Evolutionary conservation across 2,888 invertebrate species (phyloP), one percentile per base, ranked within the genome.

Genomic region (Calameuta pallipes): DNA sequence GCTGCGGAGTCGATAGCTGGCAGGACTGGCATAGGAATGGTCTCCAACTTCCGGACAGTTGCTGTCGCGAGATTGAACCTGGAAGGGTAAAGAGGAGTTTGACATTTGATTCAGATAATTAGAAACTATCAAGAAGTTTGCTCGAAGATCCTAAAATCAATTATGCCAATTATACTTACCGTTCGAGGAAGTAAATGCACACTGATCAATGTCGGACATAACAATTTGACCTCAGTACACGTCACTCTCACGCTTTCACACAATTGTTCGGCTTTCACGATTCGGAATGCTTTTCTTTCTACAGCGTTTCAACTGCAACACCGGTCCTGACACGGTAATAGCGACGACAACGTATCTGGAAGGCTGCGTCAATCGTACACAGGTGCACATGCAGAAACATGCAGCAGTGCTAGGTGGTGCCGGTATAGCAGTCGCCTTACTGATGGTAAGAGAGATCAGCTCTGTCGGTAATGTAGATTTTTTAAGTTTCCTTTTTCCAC

Each of bases 1-100:
- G 98, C 91, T 98, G 98, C 88, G 97, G 97, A 23, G 96, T 97
- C 31, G 93, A 93, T 79, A 94, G 94, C 82, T 96, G 95, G 91
- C 93, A 93, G 82, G 96, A 97, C 90, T 97, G 97, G 97, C 92
- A 93, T 84, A 94, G 93, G 36, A 93, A 93, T 75, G 86, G 87
- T 23, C 82, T 86, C 23, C 77, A 75, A n/a, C 93, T 96, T 75
- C 97, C 97, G 0, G 93, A 95, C 83, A 96, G 96, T 76, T 97
- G 97, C 89, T 97, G 97, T 87, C 94, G 94, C 86, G 90, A 88
- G 93, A 83, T 93, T 85, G 93, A 92, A 84, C 92, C 93, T 13
- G 94, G 94, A 80, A 2, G 6, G 56, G 56, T 56, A 56, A 56
- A 23, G 56, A 56, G 23, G 56, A 56, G 23, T 23, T 56, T 23